A percentile compares a stretch with the other conserved stretches of the same genome.
phyloP scores from a whole-genome alignment of 2,113 vertebrate genomes.

The Eretmochelys imbricata region DNA sequence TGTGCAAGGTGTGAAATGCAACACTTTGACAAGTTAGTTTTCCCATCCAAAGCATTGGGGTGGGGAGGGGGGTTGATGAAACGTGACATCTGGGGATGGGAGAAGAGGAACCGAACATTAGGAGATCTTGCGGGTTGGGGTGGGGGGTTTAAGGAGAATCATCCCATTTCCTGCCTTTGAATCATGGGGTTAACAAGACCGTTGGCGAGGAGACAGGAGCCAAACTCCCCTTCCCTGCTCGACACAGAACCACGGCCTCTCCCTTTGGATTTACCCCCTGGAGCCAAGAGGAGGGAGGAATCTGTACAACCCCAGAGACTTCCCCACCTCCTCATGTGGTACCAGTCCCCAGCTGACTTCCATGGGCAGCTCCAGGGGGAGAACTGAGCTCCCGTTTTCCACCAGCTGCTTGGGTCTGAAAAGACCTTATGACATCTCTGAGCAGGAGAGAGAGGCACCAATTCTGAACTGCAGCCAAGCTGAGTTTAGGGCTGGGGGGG shows the following conservation, averaged over 20 bases:
- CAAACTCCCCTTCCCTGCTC: not conserved
- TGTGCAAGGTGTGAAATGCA: not conserved
- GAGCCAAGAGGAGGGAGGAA: not conserved
- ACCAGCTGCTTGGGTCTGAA: not conserved
- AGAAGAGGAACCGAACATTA: not conserved
- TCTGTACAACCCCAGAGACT: not conserved
- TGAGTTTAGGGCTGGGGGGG: not conserved
- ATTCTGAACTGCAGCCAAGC: not conserved
- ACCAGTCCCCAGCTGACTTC: not conserved
- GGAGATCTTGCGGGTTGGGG: not conserved
- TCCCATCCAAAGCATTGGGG: accelerated
- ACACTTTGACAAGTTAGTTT: not conserved
- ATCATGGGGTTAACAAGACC: not conserved
- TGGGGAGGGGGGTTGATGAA: not conserved
- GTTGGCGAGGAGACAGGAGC: not conserved
- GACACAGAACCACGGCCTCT: not conserved
- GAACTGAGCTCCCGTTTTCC: not conserved
- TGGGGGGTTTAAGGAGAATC: not conserved
- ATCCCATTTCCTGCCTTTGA: accelerated
- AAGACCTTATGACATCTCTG: too few relatives aligned
- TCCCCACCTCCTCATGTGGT: not conserved
- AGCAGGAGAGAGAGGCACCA: too few relatives aligned
- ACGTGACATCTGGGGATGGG: not conserved
- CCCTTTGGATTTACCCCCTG: not conserved
- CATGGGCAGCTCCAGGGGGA: accelerated